Conservation (phyloP, 2,888 invertebrate genomes). For the Campaea margaritaria region DNA sequence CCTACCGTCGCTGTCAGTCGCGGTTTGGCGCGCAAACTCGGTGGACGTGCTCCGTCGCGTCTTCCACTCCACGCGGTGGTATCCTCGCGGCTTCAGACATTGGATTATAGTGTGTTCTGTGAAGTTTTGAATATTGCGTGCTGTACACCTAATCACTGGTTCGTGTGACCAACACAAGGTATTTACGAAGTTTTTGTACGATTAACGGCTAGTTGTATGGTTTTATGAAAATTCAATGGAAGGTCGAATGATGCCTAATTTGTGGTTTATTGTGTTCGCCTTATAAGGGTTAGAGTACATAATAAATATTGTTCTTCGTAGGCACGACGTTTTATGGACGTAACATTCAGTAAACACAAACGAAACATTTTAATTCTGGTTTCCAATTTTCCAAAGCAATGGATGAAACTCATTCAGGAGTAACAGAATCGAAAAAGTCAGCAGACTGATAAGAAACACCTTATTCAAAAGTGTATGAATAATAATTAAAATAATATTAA, state of each 20-base stretch:
- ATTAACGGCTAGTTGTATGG: slow-evolving; percentile 26
- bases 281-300: neutral
- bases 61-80: slow-evolving; percentile 13
- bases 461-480: too few relatives aligned
- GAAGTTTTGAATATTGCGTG: slow-evolving; percentile 55
- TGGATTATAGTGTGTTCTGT: slow-evolving; percentile 54
- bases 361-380: too few relatives aligned
- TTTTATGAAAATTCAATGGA: slow-evolving; percentile 31
- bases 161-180: slow-evolving; percentile 53
- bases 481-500: too few relatives aligned
- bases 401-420: neutral
- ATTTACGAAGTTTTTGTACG: slow-evolving; percentile 43
- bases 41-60: slow-evolving; percentile 46
- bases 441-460: too few relatives aligned
- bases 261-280: neutral
- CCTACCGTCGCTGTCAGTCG: slow-evolving; percentile 54
- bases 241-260: slow-evolving; percentile 19
- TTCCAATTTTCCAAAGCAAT: neutral
- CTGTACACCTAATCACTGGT: slow-evolving; percentile 47
- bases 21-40: slow-evolving; percentile 66
- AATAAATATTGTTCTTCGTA: too few relatives aligned
- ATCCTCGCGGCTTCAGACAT: slow-evolving; percentile 45
- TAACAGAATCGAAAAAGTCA: neutral
- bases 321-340: too few relatives aligned
- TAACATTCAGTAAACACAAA: too few relatives aligned